phyloP scores from a whole-genome alignment of 2,888 invertebrate genomes.

The Lycaena phlaeas region DNA sequence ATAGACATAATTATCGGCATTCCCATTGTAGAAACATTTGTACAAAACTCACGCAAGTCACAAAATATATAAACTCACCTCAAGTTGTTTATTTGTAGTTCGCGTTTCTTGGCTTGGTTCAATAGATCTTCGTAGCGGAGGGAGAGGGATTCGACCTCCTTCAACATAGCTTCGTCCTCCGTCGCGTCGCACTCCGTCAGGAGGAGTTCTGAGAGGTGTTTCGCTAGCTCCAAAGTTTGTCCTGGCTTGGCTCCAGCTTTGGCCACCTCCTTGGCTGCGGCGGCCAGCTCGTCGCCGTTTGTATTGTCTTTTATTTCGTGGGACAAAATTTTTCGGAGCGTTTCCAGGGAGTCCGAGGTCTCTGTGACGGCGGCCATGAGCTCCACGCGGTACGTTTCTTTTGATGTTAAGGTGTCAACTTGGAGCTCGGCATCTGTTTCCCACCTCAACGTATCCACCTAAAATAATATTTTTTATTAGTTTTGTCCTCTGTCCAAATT shows the following conservation, averaged over 20 bases:
- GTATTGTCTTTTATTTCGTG: constrained; percentile 59
- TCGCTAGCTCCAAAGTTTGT: constrained; percentile 85
- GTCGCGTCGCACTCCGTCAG: constrained; percentile 81
- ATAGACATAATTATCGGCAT: constrained; percentile 9
- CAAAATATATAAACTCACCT: constrained; percentile 71
- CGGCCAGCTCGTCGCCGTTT: constrained; percentile 72
- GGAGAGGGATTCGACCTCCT: constrained; percentile 76
- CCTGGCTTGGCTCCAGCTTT: constrained; percentile 84
- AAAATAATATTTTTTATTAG: constrained; percentile 29
- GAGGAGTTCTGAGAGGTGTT: constrained; percentile 83
- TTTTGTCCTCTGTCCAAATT: too few species aligned
- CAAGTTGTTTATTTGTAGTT: constrained; percentile 82
- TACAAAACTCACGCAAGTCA: not conserved
- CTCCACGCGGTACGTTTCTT: constrained; percentile 87
- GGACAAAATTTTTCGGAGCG: constrained; percentile 72
- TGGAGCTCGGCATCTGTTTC: constrained; percentile 86
- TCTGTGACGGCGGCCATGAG: constrained; percentile 81
- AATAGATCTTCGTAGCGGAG: constrained; percentile 79
- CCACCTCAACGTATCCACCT: constrained; percentile 83
- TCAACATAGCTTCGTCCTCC: constrained; percentile 76
- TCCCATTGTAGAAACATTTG: constrained; percentile 4
- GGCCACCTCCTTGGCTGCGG: constrained; percentile 80
- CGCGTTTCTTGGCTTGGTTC: constrained; percentile 80
- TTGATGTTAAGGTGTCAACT: constrained; percentile 87
- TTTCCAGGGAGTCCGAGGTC: constrained; percentile 77